Evolutionary conservation across 2,113 vertebrate species (phyloP), one percentile per base, ranked within the genome.

Genomic region (Hippocampus comes): DNA sequence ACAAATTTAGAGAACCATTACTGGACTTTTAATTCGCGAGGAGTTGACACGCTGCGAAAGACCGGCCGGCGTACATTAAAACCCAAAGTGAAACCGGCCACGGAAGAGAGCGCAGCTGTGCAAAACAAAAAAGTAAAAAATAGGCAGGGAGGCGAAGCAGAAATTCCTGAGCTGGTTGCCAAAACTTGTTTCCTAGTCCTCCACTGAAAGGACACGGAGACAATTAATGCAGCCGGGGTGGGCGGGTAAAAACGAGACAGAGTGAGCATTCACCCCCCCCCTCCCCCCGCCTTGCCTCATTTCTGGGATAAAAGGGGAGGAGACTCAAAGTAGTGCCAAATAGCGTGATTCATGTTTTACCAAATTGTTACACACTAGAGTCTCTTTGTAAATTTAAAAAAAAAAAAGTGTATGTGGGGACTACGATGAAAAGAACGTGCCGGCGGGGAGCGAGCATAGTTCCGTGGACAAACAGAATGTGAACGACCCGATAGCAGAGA

Each of bases 91-190:
- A 83, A 84, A 81, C 63, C 71, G 71, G 69, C 34, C 51, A 59
- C 56, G 69, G 64, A 63, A 60, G 63, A 73, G 66, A 72, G 78
- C 76, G 38, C 38, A 56, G 34, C 76, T 67, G 77, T 46, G 74
- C 80, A 84, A 88, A 88, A 90, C 80, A 84, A 86, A 84, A 84
- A 64, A 67, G 71, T 77, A 75, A 46, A 34, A 34, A 34, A 34
- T 34, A 34, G 34, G 68, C 42, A 86, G 78, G 78, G 83, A 86
- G 86, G 87, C 89, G 86, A 90, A 88, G 83, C 84, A 67, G 87
- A 86, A 87, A 89, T 87, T 91, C 85, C 88, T 87, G 78, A 85
- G 81, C 79, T 63, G 65, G 67, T 82, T 83, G 86, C 87, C 85
- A 89, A 88, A 27, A 55, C 79, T 83, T 27, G 23, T 72, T 79